These are phyloP conservation scores for Ploceus nigricollis DNA, from an alignment of 2,113 vertebrate species.

Conservation along the genomic window DNA sequence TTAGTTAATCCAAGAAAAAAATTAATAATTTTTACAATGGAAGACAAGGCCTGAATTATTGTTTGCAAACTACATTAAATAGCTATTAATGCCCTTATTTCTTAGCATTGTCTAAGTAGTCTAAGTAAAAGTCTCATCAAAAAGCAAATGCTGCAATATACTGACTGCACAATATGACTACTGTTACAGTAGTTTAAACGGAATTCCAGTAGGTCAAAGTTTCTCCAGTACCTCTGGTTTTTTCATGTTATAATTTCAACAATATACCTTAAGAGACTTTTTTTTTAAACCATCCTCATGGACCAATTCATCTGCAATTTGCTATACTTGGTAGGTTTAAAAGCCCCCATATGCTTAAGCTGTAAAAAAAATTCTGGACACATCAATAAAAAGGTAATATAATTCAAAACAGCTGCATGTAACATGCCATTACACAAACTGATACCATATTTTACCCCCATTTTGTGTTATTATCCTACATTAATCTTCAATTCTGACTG, in stretches of 20 bases:
- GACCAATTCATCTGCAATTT: slow-evolving; percentile 79
- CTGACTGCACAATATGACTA: slow-evolving; percentile 43
- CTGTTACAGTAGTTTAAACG: slow-evolving; percentile 68
- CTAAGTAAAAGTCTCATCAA: background rate
- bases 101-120: background rate
- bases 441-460: slow-evolving; percentile 70
- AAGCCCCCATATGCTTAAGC: slow-evolving; percentile 69
- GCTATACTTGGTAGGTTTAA: slow-evolving; percentile 71
- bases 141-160: background rate
- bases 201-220: slow-evolving; percentile 61
- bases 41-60: background rate
- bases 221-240: slow-evolving; percentile 11
- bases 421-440: slow-evolving; percentile 74
- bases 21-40: fast-evolving
- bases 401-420: slow-evolving; percentile 74
- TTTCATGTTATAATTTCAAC: slow-evolving; percentile 49
- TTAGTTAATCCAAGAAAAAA: background rate
- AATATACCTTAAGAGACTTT: slow-evolving; percentile 54
- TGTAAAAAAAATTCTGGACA: slow-evolving; percentile 71
- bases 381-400: slow-evolving; percentile 74
- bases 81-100: background rate
- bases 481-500: slow-evolving; percentile 41
- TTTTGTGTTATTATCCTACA: slow-evolving; percentile 52
- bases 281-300: slow-evolving; percentile 30
- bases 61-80: background rate